Evolutionary conservation across 2,888 invertebrate genomes (phyloP).

Genomic region (Rhogogaster chlorosoma): DNA sequence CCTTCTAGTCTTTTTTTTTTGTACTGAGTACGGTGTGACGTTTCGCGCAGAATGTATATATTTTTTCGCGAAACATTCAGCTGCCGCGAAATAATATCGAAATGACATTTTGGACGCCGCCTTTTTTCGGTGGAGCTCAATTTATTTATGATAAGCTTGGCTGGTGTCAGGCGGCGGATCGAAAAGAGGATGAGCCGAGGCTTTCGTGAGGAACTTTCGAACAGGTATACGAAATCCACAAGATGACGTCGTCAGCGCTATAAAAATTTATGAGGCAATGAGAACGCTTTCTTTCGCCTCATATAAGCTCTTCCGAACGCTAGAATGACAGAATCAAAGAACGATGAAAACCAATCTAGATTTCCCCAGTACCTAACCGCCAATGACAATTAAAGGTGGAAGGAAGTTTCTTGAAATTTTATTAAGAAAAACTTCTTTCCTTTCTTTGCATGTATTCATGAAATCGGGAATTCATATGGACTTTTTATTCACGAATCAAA

Average conservation of each 20-base stretch:
- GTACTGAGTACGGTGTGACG: not conserved
- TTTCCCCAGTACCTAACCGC: not conserved
- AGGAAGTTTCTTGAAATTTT: not conserved
- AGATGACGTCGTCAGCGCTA: slow-evolving; percentile 36
- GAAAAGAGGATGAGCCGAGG: slow-evolving; percentile 26
- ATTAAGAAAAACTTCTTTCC: no score
- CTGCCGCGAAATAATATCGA: slow-evolving; percentile 29
- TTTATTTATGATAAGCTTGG: slow-evolving; percentile 48
- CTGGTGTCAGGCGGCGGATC: slow-evolving; percentile 22
- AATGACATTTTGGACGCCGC: slow-evolving; percentile 25
- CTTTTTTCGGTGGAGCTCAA: slow-evolving; percentile 18
- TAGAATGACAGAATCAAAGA: not conserved
- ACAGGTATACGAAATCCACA: slow-evolving; percentile 43
- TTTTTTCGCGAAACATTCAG: slow-evolving; percentile 10
- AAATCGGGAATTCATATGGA: not conserved
- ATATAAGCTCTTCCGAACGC: not conserved
- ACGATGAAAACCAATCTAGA: slow-evolving; percentile 24
- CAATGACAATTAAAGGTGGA: not conserved
- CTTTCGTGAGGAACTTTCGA: slow-evolving; percentile 26
- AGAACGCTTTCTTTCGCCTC: slow-evolving; percentile 30
- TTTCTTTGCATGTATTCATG: no score
- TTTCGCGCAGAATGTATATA: not conserved
- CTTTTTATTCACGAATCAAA: not conserved
- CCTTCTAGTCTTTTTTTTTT: not conserved
- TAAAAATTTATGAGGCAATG: slow-evolving; percentile 47